These are phyloP conservation scores for Mastomys coucha DNA, from an alignment of 2,113 vertebrate genomes.

Conservation along the genomic window DNA sequence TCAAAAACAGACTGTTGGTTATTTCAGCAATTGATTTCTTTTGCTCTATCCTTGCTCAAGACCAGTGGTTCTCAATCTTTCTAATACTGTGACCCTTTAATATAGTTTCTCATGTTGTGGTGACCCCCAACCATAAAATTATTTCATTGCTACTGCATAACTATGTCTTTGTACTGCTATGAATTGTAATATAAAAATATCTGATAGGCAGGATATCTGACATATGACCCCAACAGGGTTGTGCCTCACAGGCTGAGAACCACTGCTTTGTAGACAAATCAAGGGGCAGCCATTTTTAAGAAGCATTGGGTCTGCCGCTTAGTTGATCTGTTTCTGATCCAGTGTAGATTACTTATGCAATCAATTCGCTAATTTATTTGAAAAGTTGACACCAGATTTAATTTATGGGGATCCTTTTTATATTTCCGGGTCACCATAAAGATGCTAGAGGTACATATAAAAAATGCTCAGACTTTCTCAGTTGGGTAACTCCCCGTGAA, in stretches of 20 bases:
- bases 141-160: not conserved
- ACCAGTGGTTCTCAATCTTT: not conserved
- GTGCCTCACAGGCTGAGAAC: not conserved
- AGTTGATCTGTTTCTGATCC: not conserved
- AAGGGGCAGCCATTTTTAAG: constrained; percentile 16
- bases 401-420: constrained; percentile 31
- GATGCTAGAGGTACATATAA: not conserved
- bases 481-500: not conserved
- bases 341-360: constrained; percentile 47
- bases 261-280: constrained; percentile 43
- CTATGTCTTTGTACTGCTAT: not conserved
- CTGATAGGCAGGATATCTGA: not conserved
- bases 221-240: not conserved
- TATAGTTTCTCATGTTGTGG: not conserved
- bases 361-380: constrained; percentile 25
- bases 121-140: not conserved
- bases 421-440: not conserved
- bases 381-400: constrained; percentile 18
- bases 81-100: not conserved
- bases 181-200: not conserved
- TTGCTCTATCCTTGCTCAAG: not conserved
- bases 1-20: not conserved
- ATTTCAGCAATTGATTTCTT: not conserved
- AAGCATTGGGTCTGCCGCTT: not conserved
- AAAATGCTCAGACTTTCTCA: not conserved